Percentiles rank a stretch among this genome's conserved stretches.
Conservation (phyloP, 2,888 invertebrate genomes). For the Ochropleura plecta region DNA sequence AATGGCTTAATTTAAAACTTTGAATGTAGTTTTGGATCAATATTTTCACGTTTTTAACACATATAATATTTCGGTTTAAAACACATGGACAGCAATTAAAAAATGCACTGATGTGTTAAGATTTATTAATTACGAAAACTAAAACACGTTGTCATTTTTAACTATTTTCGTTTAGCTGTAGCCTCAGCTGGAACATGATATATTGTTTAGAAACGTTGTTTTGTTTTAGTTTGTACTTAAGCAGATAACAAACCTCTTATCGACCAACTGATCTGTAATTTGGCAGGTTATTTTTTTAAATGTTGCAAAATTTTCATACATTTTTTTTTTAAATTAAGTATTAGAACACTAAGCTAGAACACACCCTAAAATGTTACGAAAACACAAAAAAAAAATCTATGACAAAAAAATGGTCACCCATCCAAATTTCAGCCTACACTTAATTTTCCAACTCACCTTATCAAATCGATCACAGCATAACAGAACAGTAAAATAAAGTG, state of each 20-base stretch:
- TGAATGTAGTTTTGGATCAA: neutral
- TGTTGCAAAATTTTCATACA: no score
- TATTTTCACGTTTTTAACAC: neutral
- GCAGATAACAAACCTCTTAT: no score
- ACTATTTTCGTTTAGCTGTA: neutral
- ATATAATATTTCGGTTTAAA: no score
- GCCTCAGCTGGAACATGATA: neutral
- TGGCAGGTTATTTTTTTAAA: no score
- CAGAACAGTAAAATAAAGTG: conserved; percentile 53
- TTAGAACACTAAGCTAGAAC: neutral
- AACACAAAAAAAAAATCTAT: neutral
- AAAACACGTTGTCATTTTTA: neutral
- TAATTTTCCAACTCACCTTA: conserved; percentile 52
- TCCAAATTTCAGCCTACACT: conserved; percentile 6
- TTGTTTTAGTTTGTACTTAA: neutral
- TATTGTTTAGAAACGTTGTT: neutral
- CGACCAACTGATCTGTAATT: no score
- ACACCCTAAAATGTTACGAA: neutral
- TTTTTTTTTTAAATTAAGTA: no score
- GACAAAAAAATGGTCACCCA: conserved; percentile 12
- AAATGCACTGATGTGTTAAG: neutral
- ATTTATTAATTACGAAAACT: neutral
- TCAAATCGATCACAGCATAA: conserved; percentile 61
- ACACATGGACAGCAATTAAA: neutral
- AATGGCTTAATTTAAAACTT: neutral